These are phyloP conservation scores for Heliocidaris tuberculata DNA, from an alignment of 35 echinoderm and acorn worm genomes.

Conservation along the genomic window DNA sequence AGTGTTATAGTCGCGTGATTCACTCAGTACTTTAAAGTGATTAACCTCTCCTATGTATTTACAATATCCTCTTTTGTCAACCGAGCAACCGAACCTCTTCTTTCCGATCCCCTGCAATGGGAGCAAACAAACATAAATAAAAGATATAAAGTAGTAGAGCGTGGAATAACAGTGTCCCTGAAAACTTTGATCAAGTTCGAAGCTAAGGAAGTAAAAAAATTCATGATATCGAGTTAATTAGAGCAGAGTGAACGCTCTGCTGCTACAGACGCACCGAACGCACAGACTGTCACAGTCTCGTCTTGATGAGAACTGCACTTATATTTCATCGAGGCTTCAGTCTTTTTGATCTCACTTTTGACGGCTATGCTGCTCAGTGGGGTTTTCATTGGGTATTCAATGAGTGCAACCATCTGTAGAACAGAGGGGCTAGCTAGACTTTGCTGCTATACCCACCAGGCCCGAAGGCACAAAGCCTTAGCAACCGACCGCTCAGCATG, in stretches of 20 bases:
- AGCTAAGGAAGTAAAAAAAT: too few relatives aligned
- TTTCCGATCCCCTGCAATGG: too few relatives aligned
- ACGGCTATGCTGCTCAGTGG: background rate
- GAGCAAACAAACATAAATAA: too few relatives aligned
- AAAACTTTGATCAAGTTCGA: too few relatives aligned
- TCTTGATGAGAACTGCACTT: background rate
- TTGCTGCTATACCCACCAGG: background rate
- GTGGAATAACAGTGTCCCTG: too few relatives aligned
- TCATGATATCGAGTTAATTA: background rate
- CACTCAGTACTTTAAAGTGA: too few relatives aligned
- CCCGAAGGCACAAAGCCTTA: background rate
- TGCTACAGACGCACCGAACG: background rate
- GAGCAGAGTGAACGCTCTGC: background rate
- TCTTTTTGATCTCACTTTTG: background rate
- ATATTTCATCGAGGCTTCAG: background rate
- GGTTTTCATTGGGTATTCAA: background rate
- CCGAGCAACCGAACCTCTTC: too few relatives aligned
- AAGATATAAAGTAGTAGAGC: too few relatives aligned
- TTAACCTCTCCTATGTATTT: too few relatives aligned
- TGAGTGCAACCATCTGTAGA: background rate
- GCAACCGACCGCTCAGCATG: background rate
- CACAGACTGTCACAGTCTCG: background rate
- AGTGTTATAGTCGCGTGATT: too few relatives aligned
- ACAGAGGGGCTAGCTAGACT: background rate
- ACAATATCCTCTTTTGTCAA: too few relatives aligned